Conservation (phyloP, 2,888 invertebrate species). For the Drosophila formosana region DNA sequence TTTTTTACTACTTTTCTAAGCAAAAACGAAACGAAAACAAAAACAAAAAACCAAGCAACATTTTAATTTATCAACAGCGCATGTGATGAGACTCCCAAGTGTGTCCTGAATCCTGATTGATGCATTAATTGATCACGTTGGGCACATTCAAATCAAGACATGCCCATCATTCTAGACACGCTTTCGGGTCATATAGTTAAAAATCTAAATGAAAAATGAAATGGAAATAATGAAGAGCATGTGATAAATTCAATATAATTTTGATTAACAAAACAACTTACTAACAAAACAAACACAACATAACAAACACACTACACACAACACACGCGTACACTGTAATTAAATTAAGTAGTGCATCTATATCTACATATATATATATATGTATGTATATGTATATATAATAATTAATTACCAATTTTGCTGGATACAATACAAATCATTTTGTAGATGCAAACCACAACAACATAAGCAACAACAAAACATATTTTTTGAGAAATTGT, state of each 20-base stretch:
- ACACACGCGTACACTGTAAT: slow-evolving; percentile 32
- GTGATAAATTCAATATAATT: slow-evolving; percentile 77
- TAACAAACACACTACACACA: slow-evolving; percentile 30
- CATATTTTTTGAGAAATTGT: slow-evolving; percentile 78
- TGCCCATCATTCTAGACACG: slow-evolving; percentile 21
- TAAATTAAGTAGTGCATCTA: slow-evolving; percentile 48
- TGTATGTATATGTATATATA: slow-evolving; percentile 11
- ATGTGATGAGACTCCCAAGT: slow-evolving; percentile 73
- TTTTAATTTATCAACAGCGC: slow-evolving; percentile 78
- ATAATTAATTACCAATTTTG: slow-evolving; percentile 16
- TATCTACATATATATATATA: slow-evolving; percentile 29
- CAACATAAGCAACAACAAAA: slow-evolving; percentile 12
- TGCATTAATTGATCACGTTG: slow-evolving; percentile 10
- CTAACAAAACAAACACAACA: slow-evolving; percentile 54
- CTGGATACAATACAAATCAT: slow-evolving; percentile 10
- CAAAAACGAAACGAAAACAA: slow-evolving; percentile 38
- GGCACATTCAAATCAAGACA: slow-evolving; percentile 38
- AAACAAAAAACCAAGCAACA: slow-evolving; percentile 48
- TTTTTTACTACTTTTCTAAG: slow-evolving; percentile 69
- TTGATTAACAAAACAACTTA: slow-evolving; percentile 70
- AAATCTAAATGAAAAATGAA: slow-evolving; percentile 48
- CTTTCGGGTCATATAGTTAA: slow-evolving; percentile 69
- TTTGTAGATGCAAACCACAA: slow-evolving; percentile 16
- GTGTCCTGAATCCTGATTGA: slow-evolving; percentile 13
- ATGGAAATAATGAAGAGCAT: slow-evolving; percentile 63